Evolutionary conservation across 1,140 invertebrate genomes (phyloP).

Genomic region (Nasonia giraulti): DNA sequence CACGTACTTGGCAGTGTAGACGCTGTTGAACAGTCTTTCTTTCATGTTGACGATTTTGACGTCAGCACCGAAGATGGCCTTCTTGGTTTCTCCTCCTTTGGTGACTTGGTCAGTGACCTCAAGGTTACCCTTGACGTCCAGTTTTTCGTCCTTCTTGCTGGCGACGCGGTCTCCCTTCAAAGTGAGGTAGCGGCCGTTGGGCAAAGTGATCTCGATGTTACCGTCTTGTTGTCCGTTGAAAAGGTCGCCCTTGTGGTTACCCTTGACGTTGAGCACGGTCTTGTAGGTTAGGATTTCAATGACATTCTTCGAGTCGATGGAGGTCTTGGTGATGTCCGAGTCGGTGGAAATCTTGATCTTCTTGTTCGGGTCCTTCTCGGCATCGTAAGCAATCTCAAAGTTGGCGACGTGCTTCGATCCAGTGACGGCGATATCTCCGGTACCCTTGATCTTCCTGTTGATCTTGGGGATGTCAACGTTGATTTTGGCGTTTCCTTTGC

Average conservation of each 20-base stretch:
- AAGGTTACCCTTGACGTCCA: slow-evolving; percentile 67
- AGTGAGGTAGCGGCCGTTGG: slow-evolving; percentile 75
- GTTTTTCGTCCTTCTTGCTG: slow-evolving; percentile 67
- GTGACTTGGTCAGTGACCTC: slow-evolving; percentile 73
- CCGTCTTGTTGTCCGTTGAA: slow-evolving; percentile 69
- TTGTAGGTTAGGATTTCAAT: slow-evolving; percentile 76
- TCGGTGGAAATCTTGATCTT: slow-evolving; percentile 79
- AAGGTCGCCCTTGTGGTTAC: slow-evolving; percentile 66
- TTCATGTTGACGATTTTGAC: slow-evolving; percentile 68
- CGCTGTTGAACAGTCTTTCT: slow-evolving; percentile 63
- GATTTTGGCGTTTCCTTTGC: slow-evolving; percentile 70
- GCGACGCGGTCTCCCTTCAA: slow-evolving; percentile 73
- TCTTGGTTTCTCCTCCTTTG: slow-evolving; percentile 74
- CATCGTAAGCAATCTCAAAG: slow-evolving; percentile 79
- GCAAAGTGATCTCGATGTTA: slow-evolving; percentile 76
- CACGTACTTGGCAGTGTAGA: slow-evolving; percentile 67
- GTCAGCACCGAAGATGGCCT: slow-evolving; percentile 65
- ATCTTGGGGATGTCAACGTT: slow-evolving; percentile 71
- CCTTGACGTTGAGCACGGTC: slow-evolving; percentile 76
- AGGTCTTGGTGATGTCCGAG: slow-evolving; percentile 75
- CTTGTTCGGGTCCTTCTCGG: slow-evolving; percentile 81
- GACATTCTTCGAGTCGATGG: slow-evolving; percentile 80
- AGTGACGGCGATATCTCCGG: slow-evolving; percentile 75
- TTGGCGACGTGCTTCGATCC: slow-evolving; percentile 76
- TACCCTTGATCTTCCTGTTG: slow-evolving; percentile 78